These are phyloP conservation scores for Carlito syrichta DNA, from an alignment of 2,113 vertebrate species.

Conservation along the genomic window DNA sequence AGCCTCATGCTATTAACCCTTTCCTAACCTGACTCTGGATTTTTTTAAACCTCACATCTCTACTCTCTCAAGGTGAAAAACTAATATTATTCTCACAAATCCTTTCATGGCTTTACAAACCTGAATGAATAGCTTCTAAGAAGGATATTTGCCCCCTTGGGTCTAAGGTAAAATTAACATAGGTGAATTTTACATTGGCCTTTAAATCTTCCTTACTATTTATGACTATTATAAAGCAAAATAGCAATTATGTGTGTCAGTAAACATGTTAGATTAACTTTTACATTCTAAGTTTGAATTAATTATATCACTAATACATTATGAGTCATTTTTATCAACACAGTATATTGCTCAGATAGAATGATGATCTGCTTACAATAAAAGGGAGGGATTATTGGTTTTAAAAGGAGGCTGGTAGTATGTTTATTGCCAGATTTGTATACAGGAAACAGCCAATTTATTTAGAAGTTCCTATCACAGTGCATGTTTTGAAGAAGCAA, in stretches of 20 bases:
- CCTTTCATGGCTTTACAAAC: not conserved
- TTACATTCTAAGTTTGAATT: not conserved
- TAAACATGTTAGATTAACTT: not conserved
- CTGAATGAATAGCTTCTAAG: not conserved
- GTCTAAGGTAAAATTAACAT: not conserved
- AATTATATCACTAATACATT: not conserved
- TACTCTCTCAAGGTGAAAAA: not conserved
- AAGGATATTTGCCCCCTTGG: not conserved
- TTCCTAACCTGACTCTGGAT: not conserved
- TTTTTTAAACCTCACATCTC: not conserved
- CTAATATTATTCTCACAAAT: not conserved
- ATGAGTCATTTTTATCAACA: not conserved
- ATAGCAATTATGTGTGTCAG: not conserved
- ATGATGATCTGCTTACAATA: not conserved
- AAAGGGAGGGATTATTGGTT: not conserved
- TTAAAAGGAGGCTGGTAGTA: not conserved
- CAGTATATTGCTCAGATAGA: not conserved
- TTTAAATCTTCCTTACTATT: constrained; percentile 1
- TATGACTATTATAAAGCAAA: not conserved
- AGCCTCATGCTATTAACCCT: not conserved
- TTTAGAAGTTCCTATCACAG: not conserved
- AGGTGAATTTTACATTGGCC: not conserved
- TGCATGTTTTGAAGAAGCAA: not conserved
- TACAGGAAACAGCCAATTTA: not conserved
- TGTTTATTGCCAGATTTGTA: not conserved